Evolutionary conservation across 2,888 invertebrate genomes (phyloP).

Genomic region (Tachina fera): DNA sequence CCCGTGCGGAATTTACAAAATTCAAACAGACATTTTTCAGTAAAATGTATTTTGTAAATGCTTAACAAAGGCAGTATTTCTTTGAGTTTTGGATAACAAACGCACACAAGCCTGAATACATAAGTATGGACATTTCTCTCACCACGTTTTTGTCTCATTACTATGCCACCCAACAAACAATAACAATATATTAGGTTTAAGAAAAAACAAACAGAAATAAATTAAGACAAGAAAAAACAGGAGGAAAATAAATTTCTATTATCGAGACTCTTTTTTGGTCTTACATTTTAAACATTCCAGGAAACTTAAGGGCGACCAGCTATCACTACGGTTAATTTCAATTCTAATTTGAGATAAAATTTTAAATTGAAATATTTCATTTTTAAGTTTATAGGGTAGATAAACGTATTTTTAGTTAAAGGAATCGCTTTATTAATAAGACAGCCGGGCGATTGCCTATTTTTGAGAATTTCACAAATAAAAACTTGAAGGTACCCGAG

Average conservation of each 20-base stretch:
- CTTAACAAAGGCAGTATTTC: conserved; percentile 20
- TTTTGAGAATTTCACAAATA: no score
- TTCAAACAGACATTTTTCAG: conserved; percentile 37
- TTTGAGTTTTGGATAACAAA: conserved; percentile 17
- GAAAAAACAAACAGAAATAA: conserved; percentile 5
- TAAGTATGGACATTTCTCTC: conserved; percentile 14
- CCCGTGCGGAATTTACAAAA: conserved; percentile 67
- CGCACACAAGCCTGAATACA: background rate
- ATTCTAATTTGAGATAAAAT: background rate
- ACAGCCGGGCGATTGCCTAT: no score
- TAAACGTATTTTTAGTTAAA: no score
- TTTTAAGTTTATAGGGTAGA: no score
- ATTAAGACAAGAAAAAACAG: background rate
- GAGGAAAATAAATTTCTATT: background rate
- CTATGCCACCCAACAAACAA: conserved; percentile 55
- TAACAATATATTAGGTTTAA: conserved; percentile 41
- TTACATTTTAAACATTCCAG: background rate
- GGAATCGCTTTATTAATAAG: no score
- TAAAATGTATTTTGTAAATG: conserved; percentile 27
- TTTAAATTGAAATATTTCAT: background rate
- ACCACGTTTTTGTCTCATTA: conserved; percentile 55
- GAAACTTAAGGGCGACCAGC: background rate
- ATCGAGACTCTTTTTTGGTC: background rate
- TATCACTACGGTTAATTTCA: no score
- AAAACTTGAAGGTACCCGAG: no score